Conservation (phyloP, 2,888 invertebrate species). For the Ditula angustiorana region DNA sequence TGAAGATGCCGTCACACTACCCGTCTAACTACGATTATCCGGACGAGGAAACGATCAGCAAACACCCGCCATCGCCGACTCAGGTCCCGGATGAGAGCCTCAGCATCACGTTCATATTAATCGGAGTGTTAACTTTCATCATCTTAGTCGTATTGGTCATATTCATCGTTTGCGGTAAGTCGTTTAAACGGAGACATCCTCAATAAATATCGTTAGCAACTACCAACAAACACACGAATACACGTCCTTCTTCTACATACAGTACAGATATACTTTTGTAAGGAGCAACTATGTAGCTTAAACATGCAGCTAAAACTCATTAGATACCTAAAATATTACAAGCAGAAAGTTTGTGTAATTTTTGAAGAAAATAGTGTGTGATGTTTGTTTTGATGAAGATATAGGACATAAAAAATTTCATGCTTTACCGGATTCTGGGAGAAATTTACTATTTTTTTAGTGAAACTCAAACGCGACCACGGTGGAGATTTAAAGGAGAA, state of each 20-base stretch:
- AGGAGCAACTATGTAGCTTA: no score
- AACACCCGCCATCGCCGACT: constrained; percentile 54
- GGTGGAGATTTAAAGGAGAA: constrained; percentile 69
- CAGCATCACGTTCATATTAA: constrained; percentile 55
- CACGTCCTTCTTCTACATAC: no score
- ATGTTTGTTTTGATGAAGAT: no score
- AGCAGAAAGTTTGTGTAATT: no score
- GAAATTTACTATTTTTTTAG: constrained; percentile 47
- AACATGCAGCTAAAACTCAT: no score
- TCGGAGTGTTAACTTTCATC: constrained; percentile 52
- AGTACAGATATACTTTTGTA: no score
- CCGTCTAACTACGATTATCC: constrained; percentile 73
- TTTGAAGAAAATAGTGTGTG: no score
- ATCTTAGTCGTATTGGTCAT: constrained; percentile 52
- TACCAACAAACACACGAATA: no score
- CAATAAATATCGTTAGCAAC: no score
- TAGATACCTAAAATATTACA: no score
- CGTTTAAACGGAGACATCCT: background rate
- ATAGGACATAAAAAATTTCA: no score
- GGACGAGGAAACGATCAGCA: constrained; percentile 55
- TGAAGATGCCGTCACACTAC: constrained; percentile 71
- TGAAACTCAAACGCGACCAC: constrained; percentile 54
- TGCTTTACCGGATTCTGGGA: no score
- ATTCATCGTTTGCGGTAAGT: constrained; percentile 52
- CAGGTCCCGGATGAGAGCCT: constrained; percentile 54